A percentile compares a stretch with the other conserved stretches of the same genome.
These are phyloP conservation scores for Pterobdella sp. DNA, from an alignment of 2,888 invertebrate species.

Conservation along the genomic window DNA sequence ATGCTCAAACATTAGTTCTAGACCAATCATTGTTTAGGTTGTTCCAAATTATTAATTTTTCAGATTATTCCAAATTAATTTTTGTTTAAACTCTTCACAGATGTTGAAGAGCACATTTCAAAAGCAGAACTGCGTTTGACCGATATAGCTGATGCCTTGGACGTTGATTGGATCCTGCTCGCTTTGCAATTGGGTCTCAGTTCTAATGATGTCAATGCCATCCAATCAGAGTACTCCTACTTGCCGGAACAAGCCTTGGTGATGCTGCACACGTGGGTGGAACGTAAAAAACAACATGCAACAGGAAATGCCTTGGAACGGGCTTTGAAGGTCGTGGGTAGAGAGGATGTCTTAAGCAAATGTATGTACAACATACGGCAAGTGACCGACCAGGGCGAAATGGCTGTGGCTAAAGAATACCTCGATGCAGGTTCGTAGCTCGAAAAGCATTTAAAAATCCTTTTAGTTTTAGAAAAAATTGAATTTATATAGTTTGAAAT, in stretches of 20 bases:
- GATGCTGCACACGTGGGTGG: slow-evolving; percentile 33
- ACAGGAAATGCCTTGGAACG: slow-evolving; percentile 33
- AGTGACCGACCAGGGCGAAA: slow-evolving; percentile 69
- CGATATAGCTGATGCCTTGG: slow-evolving; percentile 32
- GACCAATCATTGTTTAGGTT: neutral
- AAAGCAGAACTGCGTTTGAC: slow-evolving; percentile 33
- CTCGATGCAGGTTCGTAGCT: slow-evolving; percentile 42
- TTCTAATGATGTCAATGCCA: slow-evolving; percentile 27
- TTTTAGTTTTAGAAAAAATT: no score
- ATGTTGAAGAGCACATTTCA: slow-evolving; percentile 33
- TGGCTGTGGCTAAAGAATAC: slow-evolving; percentile 59
- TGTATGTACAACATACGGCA: slow-evolving; percentile 57
- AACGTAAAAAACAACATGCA: slow-evolving; percentile 27
- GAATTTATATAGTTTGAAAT: no score
- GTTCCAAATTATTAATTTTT: neutral
- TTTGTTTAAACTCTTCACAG: neutral
- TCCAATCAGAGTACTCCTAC: slow-evolving; percentile 33
- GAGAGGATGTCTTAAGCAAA: slow-evolving; percentile 36
- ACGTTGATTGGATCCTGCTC: slow-evolving; percentile 33
- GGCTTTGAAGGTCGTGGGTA: slow-evolving; percentile 33
- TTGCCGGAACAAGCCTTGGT: slow-evolving; percentile 33
- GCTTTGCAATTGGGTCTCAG: slow-evolving; percentile 32
- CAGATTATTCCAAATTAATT: neutral
- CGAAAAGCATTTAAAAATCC: no score
- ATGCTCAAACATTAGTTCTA: no score